Conservation (phyloP, 2,113 vertebrate species). For the Promerops cafer region DNA sequence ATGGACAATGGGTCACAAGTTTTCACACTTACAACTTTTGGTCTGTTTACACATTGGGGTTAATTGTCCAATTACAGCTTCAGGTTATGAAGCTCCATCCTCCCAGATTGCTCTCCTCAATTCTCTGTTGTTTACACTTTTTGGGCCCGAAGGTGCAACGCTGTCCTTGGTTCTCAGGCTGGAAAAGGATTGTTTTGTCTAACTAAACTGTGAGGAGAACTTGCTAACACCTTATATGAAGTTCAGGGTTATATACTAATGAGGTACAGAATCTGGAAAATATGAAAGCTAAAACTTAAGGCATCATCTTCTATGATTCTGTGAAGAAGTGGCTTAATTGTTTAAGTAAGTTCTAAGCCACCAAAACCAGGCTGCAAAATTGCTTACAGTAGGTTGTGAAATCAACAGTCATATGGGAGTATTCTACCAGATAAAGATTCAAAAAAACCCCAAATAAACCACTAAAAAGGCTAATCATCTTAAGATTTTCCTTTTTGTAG, state of each 20-base stretch:
- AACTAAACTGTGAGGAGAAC: background rate
- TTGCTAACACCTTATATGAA: background rate
- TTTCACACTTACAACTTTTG: background rate
- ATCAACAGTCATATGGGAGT: background rate
- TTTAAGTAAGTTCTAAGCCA: background rate
- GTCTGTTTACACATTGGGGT: background rate
- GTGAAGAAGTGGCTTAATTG: background rate
- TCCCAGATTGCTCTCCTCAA: background rate
- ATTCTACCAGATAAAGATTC: background rate
- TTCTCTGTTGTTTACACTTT: background rate
- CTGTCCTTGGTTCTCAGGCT: background rate
- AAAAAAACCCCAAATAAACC: background rate
- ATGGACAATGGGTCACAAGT: accelerated
- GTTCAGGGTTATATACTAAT: background rate
- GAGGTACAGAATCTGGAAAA: background rate
- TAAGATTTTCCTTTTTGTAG: background rate
- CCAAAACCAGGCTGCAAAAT: background rate
- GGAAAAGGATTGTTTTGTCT: background rate
- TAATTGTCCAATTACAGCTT: background rate
- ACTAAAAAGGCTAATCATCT: background rate
- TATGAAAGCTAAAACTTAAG: background rate
- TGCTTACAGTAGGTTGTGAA: background rate
- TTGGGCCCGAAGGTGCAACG: background rate
- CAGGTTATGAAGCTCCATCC: background rate
- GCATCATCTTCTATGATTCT: background rate